A percentile compares a stretch with the other conserved stretches of the same genome.
phyloP scores from a whole-genome alignment of 2,888 invertebrate genomes.

The Lasioglossum villosulum region DNA sequence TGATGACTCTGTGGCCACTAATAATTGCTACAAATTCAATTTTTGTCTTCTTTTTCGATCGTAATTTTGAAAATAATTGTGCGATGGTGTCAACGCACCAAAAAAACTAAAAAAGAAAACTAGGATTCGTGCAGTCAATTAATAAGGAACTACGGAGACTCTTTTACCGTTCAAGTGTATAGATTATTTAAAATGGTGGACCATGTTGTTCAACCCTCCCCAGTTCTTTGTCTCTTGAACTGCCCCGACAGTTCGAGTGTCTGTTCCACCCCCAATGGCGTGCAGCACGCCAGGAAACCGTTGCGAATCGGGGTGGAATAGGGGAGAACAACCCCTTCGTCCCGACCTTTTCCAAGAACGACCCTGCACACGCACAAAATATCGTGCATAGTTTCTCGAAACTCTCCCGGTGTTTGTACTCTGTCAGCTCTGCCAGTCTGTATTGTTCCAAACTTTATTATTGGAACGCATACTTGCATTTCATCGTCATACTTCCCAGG shows the following conservation, averaged over 20 bases:
- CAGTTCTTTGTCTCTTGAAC: not conserved
- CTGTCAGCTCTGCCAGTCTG: not conserved
- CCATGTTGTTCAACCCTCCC: not conserved
- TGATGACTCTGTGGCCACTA: too few species aligned
- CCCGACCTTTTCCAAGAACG: conserved; percentile 33
- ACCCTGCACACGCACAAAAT: conserved; percentile 33
- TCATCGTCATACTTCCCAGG: not conserved
- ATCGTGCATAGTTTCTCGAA: conserved; percentile 5
- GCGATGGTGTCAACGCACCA: too few species aligned
- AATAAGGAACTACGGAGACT: too few species aligned
- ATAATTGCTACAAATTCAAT: too few species aligned
- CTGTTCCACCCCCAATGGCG: conserved; percentile 20
- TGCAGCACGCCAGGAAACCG: conserved; percentile 31
- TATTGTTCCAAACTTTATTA: not conserved
- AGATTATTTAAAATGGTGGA: not conserved
- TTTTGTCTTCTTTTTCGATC: too few species aligned
- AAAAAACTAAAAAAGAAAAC: too few species aligned
- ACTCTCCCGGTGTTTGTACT: not conserved
- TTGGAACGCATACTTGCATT: not conserved
- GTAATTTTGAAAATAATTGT: too few species aligned
- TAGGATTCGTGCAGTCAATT: too few species aligned
- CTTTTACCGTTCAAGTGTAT: not conserved
- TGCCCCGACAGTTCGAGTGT: conserved; percentile 9
- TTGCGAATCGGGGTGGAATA: not conserved
- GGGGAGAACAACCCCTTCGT: conserved; percentile 46